Evolutionary conservation across 2,888 invertebrate genomes (phyloP).

Genomic region (Cosmorhoe ocellata): DNA sequence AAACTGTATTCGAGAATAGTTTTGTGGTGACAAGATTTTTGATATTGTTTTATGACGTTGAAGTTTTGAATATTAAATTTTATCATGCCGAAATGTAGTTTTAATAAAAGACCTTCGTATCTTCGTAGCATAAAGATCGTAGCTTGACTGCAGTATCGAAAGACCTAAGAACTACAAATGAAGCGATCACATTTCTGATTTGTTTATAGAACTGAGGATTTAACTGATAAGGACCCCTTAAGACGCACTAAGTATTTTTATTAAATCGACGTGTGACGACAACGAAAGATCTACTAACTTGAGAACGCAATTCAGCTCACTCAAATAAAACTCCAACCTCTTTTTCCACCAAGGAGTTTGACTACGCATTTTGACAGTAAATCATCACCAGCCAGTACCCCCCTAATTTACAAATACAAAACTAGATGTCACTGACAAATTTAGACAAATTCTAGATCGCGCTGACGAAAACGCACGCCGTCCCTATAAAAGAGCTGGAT

Average conservation of each 20-base stretch:
- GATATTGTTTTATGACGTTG: constrained; percentile 3
- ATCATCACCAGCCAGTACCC: constrained; percentile 15
- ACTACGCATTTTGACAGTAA: constrained; percentile 2
- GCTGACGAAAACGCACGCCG: constrained; percentile 50
- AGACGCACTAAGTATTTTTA: no score
- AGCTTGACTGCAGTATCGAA: no score
- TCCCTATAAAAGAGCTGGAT: constrained; percentile 44
- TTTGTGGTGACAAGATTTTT: not conserved
- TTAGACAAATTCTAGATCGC: constrained; percentile 47
- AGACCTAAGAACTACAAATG: no score
- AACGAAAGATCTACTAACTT: no score
- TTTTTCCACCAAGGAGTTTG: constrained; percentile 11
- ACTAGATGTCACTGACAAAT: constrained; percentile 63
- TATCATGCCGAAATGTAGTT: not conserved
- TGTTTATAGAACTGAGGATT: no score
- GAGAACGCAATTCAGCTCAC: not conserved
- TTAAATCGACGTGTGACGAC: no score
- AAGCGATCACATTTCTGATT: no score
- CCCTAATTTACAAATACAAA: constrained; percentile 24
- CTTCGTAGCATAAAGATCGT: no score
- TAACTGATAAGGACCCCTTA: no score
- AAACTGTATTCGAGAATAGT: not conserved
- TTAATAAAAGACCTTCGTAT: not conserved
- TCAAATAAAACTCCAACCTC: constrained; percentile 1
- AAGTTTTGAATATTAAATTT: constrained; percentile 8